Evolutionary conservation across 2,113 vertebrate species (phyloP).

Genomic region (Eolophus roseicapilla): DNA sequence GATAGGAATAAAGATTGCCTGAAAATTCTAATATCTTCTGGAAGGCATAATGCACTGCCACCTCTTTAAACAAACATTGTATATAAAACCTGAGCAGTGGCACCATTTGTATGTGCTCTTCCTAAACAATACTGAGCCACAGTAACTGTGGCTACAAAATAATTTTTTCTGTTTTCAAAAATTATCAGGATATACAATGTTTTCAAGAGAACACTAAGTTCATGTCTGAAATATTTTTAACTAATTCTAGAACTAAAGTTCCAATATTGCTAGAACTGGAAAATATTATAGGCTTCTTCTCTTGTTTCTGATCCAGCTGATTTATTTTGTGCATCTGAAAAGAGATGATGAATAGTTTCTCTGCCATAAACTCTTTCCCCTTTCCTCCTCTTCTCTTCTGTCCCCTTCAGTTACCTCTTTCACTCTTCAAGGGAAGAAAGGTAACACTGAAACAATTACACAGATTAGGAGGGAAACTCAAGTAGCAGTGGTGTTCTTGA

Average conservation of each 20-base stretch:
- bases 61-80: background rate
- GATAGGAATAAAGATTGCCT: background rate
- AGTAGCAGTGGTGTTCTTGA: background rate
- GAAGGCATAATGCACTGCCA: background rate
- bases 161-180: background rate
- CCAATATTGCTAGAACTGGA: background rate
- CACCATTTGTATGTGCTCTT: background rate
- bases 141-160: background rate
- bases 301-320: background rate
- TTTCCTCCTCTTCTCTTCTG: background rate
- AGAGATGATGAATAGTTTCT: background rate
- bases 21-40: background rate
- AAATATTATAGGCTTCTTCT: background rate
- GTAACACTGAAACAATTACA: background rate
- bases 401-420: background rate
- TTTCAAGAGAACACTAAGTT: background rate
- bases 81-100: background rate
- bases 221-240: background rate
- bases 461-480: background rate
- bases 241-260: background rate
- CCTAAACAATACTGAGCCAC: background rate
- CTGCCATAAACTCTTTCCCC: background rate
- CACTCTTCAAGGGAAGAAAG: background rate
- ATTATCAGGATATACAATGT: background rate
- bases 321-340: background rate